Conservation (phyloP, 1,140 invertebrate genomes). For the Pomacea maculata region DNA sequence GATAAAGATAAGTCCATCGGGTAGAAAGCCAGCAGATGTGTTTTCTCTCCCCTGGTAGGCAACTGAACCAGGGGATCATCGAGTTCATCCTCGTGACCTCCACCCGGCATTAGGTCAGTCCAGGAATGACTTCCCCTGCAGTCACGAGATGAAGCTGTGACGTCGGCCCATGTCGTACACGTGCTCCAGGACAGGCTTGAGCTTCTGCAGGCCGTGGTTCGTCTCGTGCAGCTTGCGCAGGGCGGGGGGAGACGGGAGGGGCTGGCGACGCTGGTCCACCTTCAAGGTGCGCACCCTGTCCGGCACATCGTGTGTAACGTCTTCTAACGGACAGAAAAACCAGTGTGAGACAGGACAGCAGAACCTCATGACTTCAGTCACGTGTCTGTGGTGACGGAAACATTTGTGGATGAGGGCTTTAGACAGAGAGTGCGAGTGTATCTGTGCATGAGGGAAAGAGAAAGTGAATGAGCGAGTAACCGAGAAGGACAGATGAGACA, state of each 20-base stretch:
- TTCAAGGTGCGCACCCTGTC: background rate
- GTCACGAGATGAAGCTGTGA: conserved; percentile 39
- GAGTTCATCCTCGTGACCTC: background rate
- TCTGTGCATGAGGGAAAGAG: background rate
- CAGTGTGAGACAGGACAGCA: background rate
- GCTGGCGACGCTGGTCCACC: background rate
- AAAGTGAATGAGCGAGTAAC: too few relatives aligned
- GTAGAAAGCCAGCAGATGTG: too few relatives aligned
- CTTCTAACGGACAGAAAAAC: background rate
- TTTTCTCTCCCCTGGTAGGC: conserved; percentile 2
- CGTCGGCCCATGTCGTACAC: conserved; percentile 33
- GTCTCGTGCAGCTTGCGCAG: conserved; percentile 8
- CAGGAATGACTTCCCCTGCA: background rate
- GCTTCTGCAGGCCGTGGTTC: conserved; percentile 25
- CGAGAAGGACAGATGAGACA: too few relatives aligned
- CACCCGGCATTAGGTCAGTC: background rate
- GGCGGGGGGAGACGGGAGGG: conserved; percentile 1
- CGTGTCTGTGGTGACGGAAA: background rate
- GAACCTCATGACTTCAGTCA: background rate
- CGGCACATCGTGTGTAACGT: too few relatives aligned
- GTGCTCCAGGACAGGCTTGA: conserved; percentile 42
- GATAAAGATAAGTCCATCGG: too few relatives aligned
- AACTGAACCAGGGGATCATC: conserved; percentile 20
- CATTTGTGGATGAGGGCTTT: background rate
- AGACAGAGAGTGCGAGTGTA: background rate